Evolutionary conservation across 2,888 invertebrate genomes (phyloP).

Genomic region (Tachina lurida): DNA sequence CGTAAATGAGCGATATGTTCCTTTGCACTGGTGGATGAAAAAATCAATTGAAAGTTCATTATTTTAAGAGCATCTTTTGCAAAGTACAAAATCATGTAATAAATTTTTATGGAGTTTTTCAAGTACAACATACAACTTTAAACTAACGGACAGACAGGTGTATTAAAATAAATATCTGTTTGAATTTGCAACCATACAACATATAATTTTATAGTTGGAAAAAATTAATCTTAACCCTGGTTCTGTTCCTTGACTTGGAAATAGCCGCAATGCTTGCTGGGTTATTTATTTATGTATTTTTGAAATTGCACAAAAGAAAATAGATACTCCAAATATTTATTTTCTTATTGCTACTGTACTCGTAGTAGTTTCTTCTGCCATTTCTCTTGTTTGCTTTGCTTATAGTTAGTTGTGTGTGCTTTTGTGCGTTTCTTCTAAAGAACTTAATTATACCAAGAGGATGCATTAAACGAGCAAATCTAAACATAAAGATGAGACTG

Average conservation of each 20-base stretch:
- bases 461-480: conserved; percentile 65
- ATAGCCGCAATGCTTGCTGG: conserved; percentile 9
- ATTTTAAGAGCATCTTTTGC: conserved; percentile 10
- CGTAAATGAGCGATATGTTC: too few species aligned
- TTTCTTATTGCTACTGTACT: background rate
- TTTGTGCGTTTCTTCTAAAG: conserved; percentile 47
- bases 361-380: background rate
- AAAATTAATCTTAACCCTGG: background rate
- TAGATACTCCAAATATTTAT: conserved; percentile 19
- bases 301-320: background rate
- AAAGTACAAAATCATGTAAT: conserved; percentile 33
- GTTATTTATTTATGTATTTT: background rate
- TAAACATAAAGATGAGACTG: conserved; percentile 56
- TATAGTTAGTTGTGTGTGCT: background rate
- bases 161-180: conserved; percentile 12
- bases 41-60: conserved; percentile 43
- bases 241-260: background rate
- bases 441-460: conserved; percentile 70
- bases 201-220: background rate
- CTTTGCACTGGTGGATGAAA: background rate
- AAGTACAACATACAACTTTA: conserved; percentile 1
- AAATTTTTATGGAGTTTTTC: conserved; percentile 54
- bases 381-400: background rate
- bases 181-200: background rate
- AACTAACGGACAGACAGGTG: conserved; percentile 12